These are phyloP conservation scores for Amphipoea oculea DNA, from an alignment of 2,888 invertebrate species.

Conservation along the genomic window DNA sequence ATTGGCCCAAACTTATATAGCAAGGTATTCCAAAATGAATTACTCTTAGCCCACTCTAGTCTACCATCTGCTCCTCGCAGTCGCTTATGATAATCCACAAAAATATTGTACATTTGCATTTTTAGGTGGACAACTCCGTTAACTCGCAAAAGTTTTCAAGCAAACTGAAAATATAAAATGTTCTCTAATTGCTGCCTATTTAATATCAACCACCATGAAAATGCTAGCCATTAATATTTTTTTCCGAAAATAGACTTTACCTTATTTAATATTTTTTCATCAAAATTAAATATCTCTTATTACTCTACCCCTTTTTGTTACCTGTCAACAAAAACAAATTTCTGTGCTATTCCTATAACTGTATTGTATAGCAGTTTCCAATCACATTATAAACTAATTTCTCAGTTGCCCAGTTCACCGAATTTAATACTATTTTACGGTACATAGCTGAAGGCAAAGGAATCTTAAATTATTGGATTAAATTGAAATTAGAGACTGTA, in stretches of 20 bases:
- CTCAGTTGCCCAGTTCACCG: conserved; percentile 40
- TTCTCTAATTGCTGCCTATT: conserved; percentile 29
- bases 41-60: conserved; percentile 1
- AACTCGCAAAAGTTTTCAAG: conserved; percentile 31
- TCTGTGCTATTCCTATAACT: not conserved
- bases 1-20: conserved; percentile 6
- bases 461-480: conserved; percentile 61
- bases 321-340: conserved; percentile 7
- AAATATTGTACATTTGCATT: conserved; percentile 45
- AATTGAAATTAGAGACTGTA: conserved; percentile 63
- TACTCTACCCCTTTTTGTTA: conserved; percentile 2
- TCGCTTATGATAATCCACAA: conserved; percentile 42
- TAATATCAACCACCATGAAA: conserved; percentile 14
- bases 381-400: conserved; percentile 51
- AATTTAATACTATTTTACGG: conserved; percentile 58
- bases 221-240: not conserved
- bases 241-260: not conserved
- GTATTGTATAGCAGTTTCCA: conserved; percentile 30
- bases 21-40: conserved; percentile 8
- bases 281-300: not conserved
- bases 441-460: conserved; percentile 50
- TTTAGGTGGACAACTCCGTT: conserved; percentile 34
- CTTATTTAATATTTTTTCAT: not conserved
- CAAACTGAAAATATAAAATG: conserved; percentile 18
- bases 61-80: conserved; percentile 28